phyloP scores from a whole-genome alignment of 2,113 vertebrate genomes.

The Ancistrus triradiatus region DNA sequence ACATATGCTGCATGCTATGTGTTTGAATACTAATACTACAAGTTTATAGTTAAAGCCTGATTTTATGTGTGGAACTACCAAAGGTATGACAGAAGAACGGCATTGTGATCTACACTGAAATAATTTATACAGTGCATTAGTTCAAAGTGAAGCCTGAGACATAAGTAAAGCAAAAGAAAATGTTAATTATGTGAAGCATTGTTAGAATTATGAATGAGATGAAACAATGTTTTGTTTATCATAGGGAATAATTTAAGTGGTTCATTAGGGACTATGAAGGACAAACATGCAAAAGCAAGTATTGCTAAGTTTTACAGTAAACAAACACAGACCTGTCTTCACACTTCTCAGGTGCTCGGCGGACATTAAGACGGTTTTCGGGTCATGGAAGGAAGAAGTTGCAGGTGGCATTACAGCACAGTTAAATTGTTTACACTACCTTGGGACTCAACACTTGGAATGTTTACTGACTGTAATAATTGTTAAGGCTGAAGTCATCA shows the following conservation, averaged over 20 bases:
- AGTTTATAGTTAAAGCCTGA: no score
- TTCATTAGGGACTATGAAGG: slow-evolving; percentile 1
- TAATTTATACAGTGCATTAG: background rate
- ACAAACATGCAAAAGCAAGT: slow-evolving; percentile 11
- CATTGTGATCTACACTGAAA: background rate
- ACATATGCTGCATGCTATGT: no score
- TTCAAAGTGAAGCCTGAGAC: background rate
- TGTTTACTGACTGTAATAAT: no score
- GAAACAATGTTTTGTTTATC: slow-evolving; percentile 3
- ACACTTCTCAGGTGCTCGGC: slow-evolving; percentile 38
- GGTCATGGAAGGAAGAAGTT: slow-evolving; percentile 39
- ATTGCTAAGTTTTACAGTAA: background rate
- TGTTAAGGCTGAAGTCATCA: no score
- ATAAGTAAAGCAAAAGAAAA: background rate
- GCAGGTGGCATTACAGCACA: slow-evolving; percentile 36
- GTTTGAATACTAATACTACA: no score
- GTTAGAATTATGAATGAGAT: slow-evolving; percentile 1
- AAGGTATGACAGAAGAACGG: no score
- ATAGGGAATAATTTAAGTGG: slow-evolving; percentile 19
- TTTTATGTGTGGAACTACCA: no score
- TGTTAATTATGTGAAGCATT: slow-evolving; percentile 15
- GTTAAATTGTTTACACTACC: background rate
- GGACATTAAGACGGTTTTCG: slow-evolving; percentile 35
- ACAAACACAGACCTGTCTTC: slow-evolving; percentile 6
- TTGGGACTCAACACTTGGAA: no score